These are phyloP conservation scores for Drosophila setifemur DNA, from an alignment of 1,140 invertebrate species.

Conservation along the genomic window DNA sequence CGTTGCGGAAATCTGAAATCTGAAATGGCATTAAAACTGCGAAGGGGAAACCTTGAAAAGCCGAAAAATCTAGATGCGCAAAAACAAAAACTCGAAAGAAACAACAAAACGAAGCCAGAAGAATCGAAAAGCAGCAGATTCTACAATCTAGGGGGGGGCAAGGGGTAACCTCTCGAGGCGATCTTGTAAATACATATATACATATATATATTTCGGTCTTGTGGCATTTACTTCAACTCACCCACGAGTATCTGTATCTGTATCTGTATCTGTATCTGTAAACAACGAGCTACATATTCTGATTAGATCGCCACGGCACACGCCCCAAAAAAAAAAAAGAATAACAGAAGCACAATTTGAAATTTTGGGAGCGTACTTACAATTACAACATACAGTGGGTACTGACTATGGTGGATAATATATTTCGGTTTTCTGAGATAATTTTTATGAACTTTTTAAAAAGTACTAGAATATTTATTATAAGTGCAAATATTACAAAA, in stretches of 20 bases:
- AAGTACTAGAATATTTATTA: no score
- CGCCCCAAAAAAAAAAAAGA: constrained; percentile 3
- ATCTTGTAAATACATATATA: background rate
- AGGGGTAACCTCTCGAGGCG: constrained; percentile 22
- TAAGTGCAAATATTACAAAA: no score
- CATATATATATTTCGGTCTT: background rate
- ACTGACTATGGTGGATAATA: background rate
- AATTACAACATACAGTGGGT: constrained; percentile 24
- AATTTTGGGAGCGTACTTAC: constrained; percentile 12
- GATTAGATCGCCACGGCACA: constrained; percentile 39
- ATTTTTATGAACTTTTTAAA: no score
- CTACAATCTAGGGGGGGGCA: constrained; percentile 5
- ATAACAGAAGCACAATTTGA: constrained; percentile 16
- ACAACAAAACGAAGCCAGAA: no score
- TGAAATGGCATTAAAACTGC: constrained; percentile 27
- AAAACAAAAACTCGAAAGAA: constrained; percentile 16
- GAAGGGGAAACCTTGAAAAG: constrained; percentile 49
- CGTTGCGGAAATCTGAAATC: constrained; percentile 76
- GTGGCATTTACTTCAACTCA: background rate
- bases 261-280: constrained; percentile 10
- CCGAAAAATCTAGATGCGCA: constrained; percentile 28
- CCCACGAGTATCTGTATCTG: constrained; percentile 13
- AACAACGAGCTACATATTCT: constrained; percentile 16
- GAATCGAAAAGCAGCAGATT: constrained; percentile 7
- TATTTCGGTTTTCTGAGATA: no score